Conservation (phyloP, 2,113 vertebrate species). For the Cisticola juncidis region DNA sequence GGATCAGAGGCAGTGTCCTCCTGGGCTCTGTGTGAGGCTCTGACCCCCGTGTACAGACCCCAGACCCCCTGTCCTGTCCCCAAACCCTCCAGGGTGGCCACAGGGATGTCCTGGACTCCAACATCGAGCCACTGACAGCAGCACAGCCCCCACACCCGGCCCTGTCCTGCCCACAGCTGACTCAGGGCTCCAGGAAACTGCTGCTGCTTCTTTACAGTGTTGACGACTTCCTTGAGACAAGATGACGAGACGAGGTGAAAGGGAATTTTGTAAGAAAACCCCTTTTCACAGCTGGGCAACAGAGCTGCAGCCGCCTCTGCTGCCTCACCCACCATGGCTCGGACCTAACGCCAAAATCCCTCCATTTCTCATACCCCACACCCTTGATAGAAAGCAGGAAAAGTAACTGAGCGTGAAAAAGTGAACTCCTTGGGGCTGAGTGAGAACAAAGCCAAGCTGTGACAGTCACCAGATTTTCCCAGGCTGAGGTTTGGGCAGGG, state of each 20-base stretch:
- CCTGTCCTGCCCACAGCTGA: not conserved
- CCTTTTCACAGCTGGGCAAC: not conserved
- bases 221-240: not conserved
- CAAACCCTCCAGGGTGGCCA: too few relatives aligned
- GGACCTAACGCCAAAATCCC: fast-evolving
- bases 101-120: too few relatives aligned
- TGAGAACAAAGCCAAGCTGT: not conserved
- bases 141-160: not conserved
- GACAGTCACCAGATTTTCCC: not conserved
- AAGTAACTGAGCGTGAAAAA: not conserved
- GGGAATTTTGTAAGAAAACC: not conserved
- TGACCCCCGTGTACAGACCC: too few relatives aligned
- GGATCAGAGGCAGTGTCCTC: too few relatives aligned
- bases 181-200: not conserved
- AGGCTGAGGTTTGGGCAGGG: not conserved
- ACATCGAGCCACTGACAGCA: fast-evolving
- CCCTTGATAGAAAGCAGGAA: not conserved
- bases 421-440: not conserved
- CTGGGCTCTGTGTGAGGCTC: too few relatives aligned
- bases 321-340: not conserved
- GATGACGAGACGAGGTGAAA: not conserved
- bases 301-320: not conserved
- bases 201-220: not conserved
- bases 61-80: too few relatives aligned
- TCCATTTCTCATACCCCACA: fast-evolving